These are phyloP conservation scores for Eupeodes corollae DNA, from an alignment of 1,140 invertebrate genomes.

Conservation along the genomic window DNA sequence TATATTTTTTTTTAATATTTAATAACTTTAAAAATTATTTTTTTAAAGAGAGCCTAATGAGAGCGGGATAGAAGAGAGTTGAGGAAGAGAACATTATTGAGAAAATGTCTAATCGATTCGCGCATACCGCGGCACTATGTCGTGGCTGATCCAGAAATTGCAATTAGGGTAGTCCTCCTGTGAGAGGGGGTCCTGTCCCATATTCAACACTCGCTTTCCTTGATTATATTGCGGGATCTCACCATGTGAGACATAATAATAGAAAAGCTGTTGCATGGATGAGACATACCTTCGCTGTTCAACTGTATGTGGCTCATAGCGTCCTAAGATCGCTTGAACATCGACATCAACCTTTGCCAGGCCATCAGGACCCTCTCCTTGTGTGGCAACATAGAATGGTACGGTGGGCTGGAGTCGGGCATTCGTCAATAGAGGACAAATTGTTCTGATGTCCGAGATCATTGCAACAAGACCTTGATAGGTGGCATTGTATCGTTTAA, in stretches of 20 bases:
- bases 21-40: no score
- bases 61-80: no score
- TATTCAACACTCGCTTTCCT: constrained; percentile 46
- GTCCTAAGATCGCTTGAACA: constrained; percentile 65
- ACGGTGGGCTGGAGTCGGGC: constrained; percentile 45
- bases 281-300: constrained; percentile 60
- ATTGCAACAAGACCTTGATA: constrained; percentile 54
- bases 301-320: constrained; percentile 54
- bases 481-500: constrained; percentile 52
- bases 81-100: no score
- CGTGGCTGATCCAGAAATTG: constrained; percentile 59
- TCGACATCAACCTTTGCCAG: constrained; percentile 54
- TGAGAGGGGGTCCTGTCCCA: constrained; percentile 54
- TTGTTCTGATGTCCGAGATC: constrained; percentile 65
- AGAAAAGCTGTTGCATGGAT: constrained; percentile 71
- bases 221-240: constrained; percentile 45
- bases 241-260: constrained; percentile 64
- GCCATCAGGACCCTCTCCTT: constrained; percentile 42
- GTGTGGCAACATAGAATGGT: constrained; percentile 62
- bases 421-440: constrained; percentile 61
- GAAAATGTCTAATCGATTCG: constrained; percentile 28
- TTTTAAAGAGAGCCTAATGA: no score
- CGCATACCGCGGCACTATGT: constrained; percentile 60
- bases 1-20: no score
- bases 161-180: constrained; percentile 54